These are phyloP conservation scores for Ophion ellenae DNA, from an alignment of 2,888 invertebrate genomes.

Conservation along the genomic window DNA sequence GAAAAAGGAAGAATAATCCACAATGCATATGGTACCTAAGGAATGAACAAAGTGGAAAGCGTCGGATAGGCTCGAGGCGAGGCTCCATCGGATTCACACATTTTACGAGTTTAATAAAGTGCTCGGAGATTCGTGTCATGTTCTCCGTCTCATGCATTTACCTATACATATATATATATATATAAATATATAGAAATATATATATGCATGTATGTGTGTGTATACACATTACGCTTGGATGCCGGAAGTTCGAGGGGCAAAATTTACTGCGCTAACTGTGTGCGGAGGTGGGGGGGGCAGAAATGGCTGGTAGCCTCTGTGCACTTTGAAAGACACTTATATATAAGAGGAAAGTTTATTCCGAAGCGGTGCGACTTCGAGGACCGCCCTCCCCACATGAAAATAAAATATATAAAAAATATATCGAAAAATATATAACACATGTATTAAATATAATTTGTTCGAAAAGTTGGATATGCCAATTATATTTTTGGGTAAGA, in stretches of 20 bases:
- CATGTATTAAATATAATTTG: no score
- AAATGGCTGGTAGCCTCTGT: background rate
- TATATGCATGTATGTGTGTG: no score
- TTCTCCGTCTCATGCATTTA: background rate
- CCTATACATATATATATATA: background rate
- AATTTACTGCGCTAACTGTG: constrained; percentile 1
- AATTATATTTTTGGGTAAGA: no score
- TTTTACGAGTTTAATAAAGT: constrained; percentile 62
- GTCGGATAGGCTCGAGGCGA: constrained; percentile 1
- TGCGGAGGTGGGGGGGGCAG: background rate
- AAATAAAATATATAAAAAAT: no score
- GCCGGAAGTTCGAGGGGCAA: background rate
- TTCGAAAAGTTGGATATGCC: no score
- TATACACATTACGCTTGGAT: constrained; percentile 31
- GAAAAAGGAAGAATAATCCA: background rate
- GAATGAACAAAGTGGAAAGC: background rate
- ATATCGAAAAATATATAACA: no score
- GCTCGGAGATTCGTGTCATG: constrained; percentile 25
- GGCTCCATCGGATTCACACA: constrained; percentile 44
- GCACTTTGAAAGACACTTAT: constrained; percentile 22
- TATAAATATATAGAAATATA: background rate
- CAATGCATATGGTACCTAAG: background rate
- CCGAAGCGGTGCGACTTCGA: no score
- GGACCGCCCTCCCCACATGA: no score
- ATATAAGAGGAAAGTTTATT: background rate